A percentile compares a stretch with the other conserved stretches of the same genome.
phyloP scores from a whole-genome alignment of 2,888 invertebrate species.

The Alsophila aescularia region DNA sequence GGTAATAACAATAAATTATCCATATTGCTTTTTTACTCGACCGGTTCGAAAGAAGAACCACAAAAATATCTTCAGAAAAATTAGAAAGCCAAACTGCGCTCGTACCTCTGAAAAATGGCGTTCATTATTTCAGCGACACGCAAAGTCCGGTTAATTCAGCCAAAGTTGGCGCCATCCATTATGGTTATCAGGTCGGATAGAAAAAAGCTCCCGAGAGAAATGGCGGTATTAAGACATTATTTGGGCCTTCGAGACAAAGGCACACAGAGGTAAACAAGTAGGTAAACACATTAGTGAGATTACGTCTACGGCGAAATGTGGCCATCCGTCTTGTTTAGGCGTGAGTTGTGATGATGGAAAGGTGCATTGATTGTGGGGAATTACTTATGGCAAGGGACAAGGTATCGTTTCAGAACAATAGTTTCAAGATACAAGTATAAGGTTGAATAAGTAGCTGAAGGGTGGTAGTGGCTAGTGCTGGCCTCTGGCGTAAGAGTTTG shows the following conservation, averaged over 20 bases:
- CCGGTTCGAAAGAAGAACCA: background rate
- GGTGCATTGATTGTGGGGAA: conserved; percentile 3
- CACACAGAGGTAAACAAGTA: conserved; percentile 62
- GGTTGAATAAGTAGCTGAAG: too few relatives aligned
- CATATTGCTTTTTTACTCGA: too few relatives aligned
- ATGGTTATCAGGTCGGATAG: conserved; percentile 63
- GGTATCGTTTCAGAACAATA: too few relatives aligned
- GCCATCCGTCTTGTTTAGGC: conserved; percentile 61
- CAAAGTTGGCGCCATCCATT: conserved; percentile 58
- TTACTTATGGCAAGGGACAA: background rate
- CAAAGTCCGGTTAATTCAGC: conserved; percentile 55
- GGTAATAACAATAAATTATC: too few relatives aligned
- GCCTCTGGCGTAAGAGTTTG: too few relatives aligned
- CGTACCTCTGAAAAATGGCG: conserved; percentile 46
- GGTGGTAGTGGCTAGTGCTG: too few relatives aligned
- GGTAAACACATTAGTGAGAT: conserved; percentile 77
- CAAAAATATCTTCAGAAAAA: conserved; percentile 25
- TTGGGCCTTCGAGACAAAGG: conserved; percentile 54
- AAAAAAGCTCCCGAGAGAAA: conserved; percentile 56
- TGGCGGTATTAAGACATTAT: conserved; percentile 59
- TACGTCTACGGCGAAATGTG: conserved; percentile 52
- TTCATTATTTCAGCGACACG: conserved; percentile 49
- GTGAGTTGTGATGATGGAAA: conserved; percentile 13
- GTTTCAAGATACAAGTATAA: too few relatives aligned
- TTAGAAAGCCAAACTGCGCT: conserved; percentile 36